Percentiles rank a stretch among this genome's conserved stretches.
These are phyloP conservation scores for Myxocyprinus asiaticus DNA, from an alignment of 2,113 vertebrate genomes.

Conservation along the genomic window DNA sequence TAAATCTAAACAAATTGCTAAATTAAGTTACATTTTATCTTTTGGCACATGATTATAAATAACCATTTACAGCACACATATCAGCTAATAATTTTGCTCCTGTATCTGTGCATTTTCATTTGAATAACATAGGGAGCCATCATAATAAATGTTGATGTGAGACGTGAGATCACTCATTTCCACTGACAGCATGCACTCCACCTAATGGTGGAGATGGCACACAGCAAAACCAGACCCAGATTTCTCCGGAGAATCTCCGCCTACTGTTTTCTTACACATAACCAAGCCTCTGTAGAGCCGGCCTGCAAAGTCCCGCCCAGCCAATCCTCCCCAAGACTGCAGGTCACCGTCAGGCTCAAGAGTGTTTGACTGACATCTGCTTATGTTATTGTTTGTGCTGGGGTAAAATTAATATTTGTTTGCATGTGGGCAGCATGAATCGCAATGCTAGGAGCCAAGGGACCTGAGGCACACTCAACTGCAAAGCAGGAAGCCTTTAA, in stretches of 20 bases:
- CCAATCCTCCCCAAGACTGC: slow-evolving; percentile 39
- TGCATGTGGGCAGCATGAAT: slow-evolving; percentile 50
- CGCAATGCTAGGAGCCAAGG: slow-evolving; percentile 50
- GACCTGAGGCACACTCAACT: slow-evolving; percentile 47
- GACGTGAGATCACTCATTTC: slow-evolving; percentile 46
- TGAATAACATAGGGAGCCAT: slow-evolving; percentile 42
- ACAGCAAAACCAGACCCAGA: slow-evolving; percentile 40
- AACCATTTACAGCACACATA: slow-evolving; percentile 10
- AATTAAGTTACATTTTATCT: no score
- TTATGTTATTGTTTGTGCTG: slow-evolving; percentile 58
- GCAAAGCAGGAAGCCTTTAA: slow-evolving; percentile 53
- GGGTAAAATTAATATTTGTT: slow-evolving; percentile 61
- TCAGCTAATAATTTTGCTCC: slow-evolving; percentile 30
- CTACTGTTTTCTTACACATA: slow-evolving; percentile 9
- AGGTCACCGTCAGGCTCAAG: slow-evolving; percentile 21
- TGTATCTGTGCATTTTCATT: slow-evolving; percentile 49
- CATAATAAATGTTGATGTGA: slow-evolving; percentile 51
- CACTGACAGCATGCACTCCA: slow-evolving; percentile 87
- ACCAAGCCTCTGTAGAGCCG: slow-evolving; percentile 32
- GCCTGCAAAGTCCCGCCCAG: slow-evolving; percentile 11
- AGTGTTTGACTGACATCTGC: slow-evolving; percentile 54
- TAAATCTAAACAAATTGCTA: no score
- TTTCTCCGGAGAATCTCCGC: slow-evolving; percentile 10
- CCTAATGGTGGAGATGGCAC: slow-evolving; percentile 78
- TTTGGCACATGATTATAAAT: not conserved